Evolutionary conservation across 2,888 invertebrate genomes (phyloP).

Genomic region (Petrolisthes cinctipes): DNA sequence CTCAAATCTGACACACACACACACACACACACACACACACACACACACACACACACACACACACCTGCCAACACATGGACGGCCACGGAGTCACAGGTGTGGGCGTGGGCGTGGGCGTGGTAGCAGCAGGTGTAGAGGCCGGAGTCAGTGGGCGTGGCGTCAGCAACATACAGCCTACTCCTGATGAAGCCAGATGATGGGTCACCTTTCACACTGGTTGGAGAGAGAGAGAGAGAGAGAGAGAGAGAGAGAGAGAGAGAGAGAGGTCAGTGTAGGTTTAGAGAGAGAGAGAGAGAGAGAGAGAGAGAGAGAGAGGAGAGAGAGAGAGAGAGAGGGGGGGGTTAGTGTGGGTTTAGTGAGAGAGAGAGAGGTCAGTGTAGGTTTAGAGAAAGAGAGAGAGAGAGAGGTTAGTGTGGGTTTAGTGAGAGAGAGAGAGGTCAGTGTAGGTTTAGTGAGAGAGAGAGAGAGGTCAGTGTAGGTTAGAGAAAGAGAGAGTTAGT

Average conservation of each 20-base stretch:
- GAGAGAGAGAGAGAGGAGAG: background rate
- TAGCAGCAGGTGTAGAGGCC: background rate
- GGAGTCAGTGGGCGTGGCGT: background rate
- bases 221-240: constrained; percentile 1
- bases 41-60: background rate
- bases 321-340: background rate
- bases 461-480: too few species aligned
- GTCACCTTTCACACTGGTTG: background rate
- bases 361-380: too few species aligned
- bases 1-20: background rate
- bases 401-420: background rate
- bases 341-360: too few species aligned
- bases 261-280: background rate
- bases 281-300: too few species aligned
- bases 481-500: background rate
- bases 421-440: background rate
- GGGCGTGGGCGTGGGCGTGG: background rate
- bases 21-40: background rate
- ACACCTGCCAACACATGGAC: background rate
- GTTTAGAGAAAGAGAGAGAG: background rate
- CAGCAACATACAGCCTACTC: background rate
- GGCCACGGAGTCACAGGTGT: background rate
- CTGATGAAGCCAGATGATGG: background rate
- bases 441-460: background rate
- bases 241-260: background rate